phyloP scores from a whole-genome alignment of 1,140 invertebrate species.

The Trachymyrmex septentrionalis region DNA sequence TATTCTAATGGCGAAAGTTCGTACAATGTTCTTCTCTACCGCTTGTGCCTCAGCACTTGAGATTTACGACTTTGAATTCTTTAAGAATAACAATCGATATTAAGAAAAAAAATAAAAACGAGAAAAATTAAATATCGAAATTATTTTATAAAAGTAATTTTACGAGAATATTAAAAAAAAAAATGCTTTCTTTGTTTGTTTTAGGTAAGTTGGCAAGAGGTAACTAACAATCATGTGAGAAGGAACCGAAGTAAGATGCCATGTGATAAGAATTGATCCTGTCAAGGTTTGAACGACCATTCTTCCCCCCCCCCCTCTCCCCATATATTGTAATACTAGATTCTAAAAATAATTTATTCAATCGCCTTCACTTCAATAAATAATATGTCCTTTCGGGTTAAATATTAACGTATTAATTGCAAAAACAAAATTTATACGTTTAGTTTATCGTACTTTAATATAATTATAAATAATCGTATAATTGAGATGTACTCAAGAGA shows the following conservation, averaged over 20 bases:
- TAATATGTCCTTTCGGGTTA: background rate
- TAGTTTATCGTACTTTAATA: background rate
- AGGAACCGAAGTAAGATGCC: background rate
- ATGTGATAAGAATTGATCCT: slow-evolving; percentile 16
- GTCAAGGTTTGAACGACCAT: slow-evolving; percentile 31
- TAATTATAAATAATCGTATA: background rate
- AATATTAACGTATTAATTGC: slow-evolving; percentile 9
- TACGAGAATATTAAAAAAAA: background rate
- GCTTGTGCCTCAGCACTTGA: background rate
- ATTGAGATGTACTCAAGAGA: background rate
- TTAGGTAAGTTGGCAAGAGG: slow-evolving; percentile 64
- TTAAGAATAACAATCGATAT: background rate
- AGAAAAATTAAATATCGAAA: background rate
- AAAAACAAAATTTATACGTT: background rate
- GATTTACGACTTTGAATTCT: background rate
- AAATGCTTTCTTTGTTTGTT: slow-evolving; percentile 54
- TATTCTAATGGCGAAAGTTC: slow-evolving; percentile 59
- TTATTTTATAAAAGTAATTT: slow-evolving; percentile 21
- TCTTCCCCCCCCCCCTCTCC: no score
- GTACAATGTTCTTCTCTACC: background rate
- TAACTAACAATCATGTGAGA: background rate
- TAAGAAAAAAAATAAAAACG: background rate
- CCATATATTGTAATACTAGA: no score
- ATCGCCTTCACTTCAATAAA: background rate
- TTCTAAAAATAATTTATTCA: background rate